A percentile compares a stretch with the other conserved stretches of the same genome.
Conservation (phyloP, 2,888 invertebrate species). For the Drosophila gaucha region DNA sequence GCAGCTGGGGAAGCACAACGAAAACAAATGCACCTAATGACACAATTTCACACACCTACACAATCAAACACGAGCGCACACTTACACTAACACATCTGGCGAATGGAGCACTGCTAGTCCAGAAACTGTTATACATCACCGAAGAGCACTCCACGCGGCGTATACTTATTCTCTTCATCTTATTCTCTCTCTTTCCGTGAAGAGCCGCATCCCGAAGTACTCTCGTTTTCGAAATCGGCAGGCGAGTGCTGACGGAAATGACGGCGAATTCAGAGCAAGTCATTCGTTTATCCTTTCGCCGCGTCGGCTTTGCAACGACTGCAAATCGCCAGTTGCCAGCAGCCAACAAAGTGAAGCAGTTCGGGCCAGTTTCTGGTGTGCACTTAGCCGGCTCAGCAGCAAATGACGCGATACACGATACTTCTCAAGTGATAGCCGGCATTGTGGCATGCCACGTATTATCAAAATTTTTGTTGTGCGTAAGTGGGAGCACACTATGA, state of each 20-base stretch:
- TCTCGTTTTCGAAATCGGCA: constrained; percentile 29
- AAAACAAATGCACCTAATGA: constrained; percentile 80
- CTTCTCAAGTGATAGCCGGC: constrained; percentile 26
- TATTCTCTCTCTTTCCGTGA: background rate
- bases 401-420: constrained; percentile 29
- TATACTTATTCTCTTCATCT: constrained; percentile 35
- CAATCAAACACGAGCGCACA: constrained; percentile 5
- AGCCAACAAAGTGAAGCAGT: constrained; percentile 73
- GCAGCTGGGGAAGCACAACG: constrained; percentile 60
- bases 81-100: constrained; percentile 1
- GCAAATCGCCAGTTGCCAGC: constrained; percentile 63
- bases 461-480: background rate
- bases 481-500: background rate
- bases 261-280: constrained; percentile 26
- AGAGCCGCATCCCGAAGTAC: constrained; percentile 19
- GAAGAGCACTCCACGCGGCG: constrained; percentile 38
- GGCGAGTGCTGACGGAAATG: constrained; percentile 9
- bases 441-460: constrained; percentile 17
- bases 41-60: constrained; percentile 67
- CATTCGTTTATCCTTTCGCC: constrained; percentile 40
- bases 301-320: constrained; percentile 30
- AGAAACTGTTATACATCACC: constrained; percentile 47
- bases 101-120: constrained; percentile 12
- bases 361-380: constrained; percentile 49
- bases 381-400: constrained; percentile 50